phyloP scores from a whole-genome alignment of 2,113 vertebrate genomes.

The Mastomys natalensis region DNA sequence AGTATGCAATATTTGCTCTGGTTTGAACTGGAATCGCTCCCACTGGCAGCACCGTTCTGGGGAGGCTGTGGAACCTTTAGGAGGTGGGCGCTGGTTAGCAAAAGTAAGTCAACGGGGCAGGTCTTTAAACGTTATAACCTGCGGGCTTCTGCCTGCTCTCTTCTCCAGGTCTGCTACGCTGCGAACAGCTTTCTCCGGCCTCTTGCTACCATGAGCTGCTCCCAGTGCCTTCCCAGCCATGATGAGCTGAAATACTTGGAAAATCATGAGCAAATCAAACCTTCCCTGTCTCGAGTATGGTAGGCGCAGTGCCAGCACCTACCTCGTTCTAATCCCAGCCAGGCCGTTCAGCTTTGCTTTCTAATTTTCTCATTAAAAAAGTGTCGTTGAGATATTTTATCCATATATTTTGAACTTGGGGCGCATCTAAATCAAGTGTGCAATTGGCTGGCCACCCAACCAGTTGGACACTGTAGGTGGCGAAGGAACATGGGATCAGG shows the following conservation, averaged over 20 bases:
- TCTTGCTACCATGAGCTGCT: background rate
- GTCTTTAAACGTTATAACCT: background rate
- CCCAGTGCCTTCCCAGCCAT: too few relatives aligned
- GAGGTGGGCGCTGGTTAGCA: background rate
- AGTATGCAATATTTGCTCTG: constrained; percentile 1
- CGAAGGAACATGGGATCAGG: background rate
- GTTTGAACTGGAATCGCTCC: background rate
- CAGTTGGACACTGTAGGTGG: background rate
- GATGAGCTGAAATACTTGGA: background rate
- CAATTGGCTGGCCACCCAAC: background rate
- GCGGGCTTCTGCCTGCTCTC: too few relatives aligned
- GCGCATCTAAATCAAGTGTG: background rate
- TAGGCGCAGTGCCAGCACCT: background rate
- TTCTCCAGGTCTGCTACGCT: background rate
- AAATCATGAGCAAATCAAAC: background rate
- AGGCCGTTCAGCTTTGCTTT: constrained; percentile 62
- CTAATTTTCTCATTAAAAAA: constrained; percentile 67
- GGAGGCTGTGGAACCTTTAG: background rate
- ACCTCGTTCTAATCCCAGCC: constrained; percentile 45
- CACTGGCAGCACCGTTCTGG: background rate
- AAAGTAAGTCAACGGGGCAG: background rate
- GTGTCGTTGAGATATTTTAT: background rate
- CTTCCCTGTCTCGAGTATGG: too few relatives aligned
- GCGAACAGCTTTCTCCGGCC: background rate
- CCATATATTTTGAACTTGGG: background rate